These are phyloP conservation scores for Nesidiocoris tenuis DNA, from an alignment of 2,888 invertebrate genomes.

Conservation along the genomic window DNA sequence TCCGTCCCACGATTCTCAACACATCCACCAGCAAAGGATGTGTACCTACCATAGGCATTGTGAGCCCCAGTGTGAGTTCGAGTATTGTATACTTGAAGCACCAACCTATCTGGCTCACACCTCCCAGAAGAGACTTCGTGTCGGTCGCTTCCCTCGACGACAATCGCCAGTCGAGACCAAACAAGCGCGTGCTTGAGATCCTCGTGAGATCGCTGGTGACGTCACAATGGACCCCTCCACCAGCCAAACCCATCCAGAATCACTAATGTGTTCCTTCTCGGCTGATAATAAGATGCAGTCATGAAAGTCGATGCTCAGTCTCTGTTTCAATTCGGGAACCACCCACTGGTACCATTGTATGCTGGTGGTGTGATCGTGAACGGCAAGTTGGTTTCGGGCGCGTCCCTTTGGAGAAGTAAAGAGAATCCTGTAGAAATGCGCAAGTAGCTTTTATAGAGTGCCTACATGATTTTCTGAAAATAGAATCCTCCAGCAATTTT, in stretches of 20 bases:
- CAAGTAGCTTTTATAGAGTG: too few relatives aligned
- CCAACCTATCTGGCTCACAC: not conserved
- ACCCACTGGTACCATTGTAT: not conserved
- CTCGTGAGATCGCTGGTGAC: constrained; percentile 24
- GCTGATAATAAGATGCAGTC: not conserved
- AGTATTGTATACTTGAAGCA: not conserved
- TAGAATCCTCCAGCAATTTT: too few relatives aligned
- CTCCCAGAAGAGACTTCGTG: not conserved
- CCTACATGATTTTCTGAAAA: too few relatives aligned
- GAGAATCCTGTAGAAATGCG: too few relatives aligned
- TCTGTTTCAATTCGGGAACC: not conserved
- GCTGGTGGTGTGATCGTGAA: too few relatives aligned
- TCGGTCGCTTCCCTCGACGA: not conserved
- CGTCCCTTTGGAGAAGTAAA: too few relatives aligned
- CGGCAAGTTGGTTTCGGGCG: too few relatives aligned
- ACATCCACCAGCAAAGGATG: not conserved
- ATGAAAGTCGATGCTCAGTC: not conserved
- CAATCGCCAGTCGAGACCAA: not conserved
- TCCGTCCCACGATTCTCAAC: constrained; percentile 15
- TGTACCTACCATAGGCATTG: not conserved
- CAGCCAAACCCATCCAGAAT: constrained; percentile 12
- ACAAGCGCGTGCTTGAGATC: constrained; percentile 32
- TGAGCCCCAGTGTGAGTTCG: not conserved
- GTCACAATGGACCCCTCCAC: constrained; percentile 3
- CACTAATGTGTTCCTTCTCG: constrained; percentile 7